Evolutionary conservation across 2,888 invertebrate genomes (phyloP).

Genomic region (Nemotelus pantherinus): DNA sequence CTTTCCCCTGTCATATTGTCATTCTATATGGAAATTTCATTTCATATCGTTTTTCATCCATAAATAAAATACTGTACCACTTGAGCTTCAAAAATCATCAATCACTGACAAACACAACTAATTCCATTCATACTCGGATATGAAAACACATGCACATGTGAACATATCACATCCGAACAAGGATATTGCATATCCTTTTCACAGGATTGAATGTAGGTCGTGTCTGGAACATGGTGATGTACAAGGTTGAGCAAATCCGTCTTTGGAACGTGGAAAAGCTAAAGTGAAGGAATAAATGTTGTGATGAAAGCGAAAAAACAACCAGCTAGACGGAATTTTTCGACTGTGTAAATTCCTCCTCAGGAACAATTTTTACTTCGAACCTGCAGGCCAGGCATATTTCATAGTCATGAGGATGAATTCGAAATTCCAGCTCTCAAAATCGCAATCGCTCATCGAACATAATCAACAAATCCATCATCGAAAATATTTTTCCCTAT

Average conservation of each 20-base stretch:
- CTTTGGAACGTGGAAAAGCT: conserved; percentile 21
- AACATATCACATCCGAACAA: conserved; percentile 7
- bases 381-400: background rate
- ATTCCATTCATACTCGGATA: conserved; percentile 32
- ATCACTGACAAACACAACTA: conserved; percentile 45
- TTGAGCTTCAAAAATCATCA: conserved; percentile 38
- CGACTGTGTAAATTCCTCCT: conserved; percentile 13
- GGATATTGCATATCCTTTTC: conserved; percentile 34
- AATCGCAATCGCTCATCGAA: conserved; percentile 44
- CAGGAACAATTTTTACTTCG: conserved; percentile 4
- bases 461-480: conserved; percentile 45
- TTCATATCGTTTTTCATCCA: conserved; percentile 20
- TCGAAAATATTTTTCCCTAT: conserved; percentile 23
- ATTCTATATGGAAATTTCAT: conserved; percentile 38
- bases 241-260: conserved; percentile 41
- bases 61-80: conserved; percentile 10
- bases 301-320: background rate
- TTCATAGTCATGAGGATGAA: too few relatives aligned
- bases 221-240: conserved; percentile 16
- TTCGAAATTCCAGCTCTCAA: conserved; percentile 4
- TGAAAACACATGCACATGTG: background rate
- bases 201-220: conserved; percentile 14
- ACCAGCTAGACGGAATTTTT: background rate
- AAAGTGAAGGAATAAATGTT: conserved; percentile 14
- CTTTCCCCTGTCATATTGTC: conserved; percentile 20